Evolutionary conservation across 2,113 vertebrate species (phyloP).

Genomic region (Petroica traversi): DNA sequence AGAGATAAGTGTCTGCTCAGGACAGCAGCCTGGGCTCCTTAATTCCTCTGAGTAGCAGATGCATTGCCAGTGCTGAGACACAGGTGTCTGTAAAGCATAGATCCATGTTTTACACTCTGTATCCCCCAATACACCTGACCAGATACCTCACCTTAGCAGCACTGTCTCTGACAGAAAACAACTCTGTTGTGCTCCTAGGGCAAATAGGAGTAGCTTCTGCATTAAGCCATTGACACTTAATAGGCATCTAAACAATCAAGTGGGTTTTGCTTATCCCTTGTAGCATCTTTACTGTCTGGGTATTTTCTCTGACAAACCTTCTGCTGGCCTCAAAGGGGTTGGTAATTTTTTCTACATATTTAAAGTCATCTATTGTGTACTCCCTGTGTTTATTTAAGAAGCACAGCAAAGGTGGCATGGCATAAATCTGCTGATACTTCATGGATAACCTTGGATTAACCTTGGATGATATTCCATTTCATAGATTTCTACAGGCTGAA

Average conservation of each 20-base stretch:
- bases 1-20: neutral
- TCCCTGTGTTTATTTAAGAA: neutral
- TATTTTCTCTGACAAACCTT: neutral
- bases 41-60: neutral
- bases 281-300: neutral
- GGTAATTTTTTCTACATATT: neutral
- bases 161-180: neutral
- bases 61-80: neutral
- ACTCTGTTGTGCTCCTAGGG: neutral
- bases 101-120: neutral
- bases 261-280: neutral
- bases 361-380: neutral
- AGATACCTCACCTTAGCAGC: neutral
- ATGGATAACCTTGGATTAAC: neutral
- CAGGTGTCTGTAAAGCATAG: neutral
- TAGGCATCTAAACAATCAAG: neutral
- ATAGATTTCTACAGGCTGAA: neutral
- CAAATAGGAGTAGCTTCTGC: neutral
- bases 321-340: neutral
- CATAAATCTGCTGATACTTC: neutral
- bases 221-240: neutral
- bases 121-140: neutral
- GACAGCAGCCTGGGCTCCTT: neutral
- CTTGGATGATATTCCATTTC: neutral
- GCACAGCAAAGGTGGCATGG: neutral